Base-by-base conservation (phyloP, 2,888 invertebrate genomes). In the Nowickia ferox region DNA sequence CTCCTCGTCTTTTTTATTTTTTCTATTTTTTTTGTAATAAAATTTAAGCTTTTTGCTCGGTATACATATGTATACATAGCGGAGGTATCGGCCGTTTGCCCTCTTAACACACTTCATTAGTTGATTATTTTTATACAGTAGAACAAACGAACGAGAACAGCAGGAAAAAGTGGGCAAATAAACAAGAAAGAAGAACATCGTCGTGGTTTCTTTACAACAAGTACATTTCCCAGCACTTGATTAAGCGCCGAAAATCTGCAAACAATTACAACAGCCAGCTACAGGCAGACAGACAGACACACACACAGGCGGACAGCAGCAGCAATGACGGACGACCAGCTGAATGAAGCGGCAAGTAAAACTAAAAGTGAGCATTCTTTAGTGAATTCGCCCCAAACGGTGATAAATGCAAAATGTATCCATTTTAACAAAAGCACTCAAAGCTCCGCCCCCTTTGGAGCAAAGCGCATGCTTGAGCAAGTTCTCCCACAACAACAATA, bases 51-150 rank as follows among this genome's bases (percentile, higher is more conserved):
- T 40, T 46, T 59, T 55, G 22, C 59, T 59, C 44, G n/a, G n/a
- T n/a, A n/a, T n/a, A n/a, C n/a, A n/a, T n/a, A n/a, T n/a, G n/a
- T 42, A n/a, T 38, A 42, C 17, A 17, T 71, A 22, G 30, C 17
- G 68, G 19, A 38, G 79, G 71, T 63, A 79, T 79, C 79, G 79
- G 63, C 71, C 79, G 71, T 88, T 88, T 91, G 92, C 89, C 92
- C 91, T 91, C 92, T 91, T 92, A 91, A 92, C 92, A 91, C 91
- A 92, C 89, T 91, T 91, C 91, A 91, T 91, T 91, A 92, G 88
- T 80, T 87, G 83, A 78, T 74, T 80, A 83, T 72, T 30, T 76
- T 38, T 40, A 9, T 53, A 77, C 48, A 68, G 17, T 55, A 76
- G 48, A 40, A 40, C 19, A 15, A 17, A 61, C 44, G 10, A 5